Percentiles rank a stretch among this genome's conserved stretches.
Evolutionary conservation across 1,140 invertebrate genomes (phyloP).

Genomic region (Radopholus similis): DNA sequence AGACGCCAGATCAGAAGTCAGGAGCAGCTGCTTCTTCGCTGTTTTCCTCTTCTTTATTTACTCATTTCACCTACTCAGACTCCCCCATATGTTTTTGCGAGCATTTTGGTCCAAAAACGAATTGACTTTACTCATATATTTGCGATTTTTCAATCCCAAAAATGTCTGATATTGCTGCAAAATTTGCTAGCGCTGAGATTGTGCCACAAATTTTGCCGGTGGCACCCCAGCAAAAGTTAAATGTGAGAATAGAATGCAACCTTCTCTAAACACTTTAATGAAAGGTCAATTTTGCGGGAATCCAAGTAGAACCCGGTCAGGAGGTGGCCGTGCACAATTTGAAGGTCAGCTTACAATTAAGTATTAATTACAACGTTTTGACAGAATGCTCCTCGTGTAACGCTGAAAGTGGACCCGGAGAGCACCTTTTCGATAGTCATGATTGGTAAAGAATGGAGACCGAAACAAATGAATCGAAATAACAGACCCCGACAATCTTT

Average conservation of each 20-base stretch:
- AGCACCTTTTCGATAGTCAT: constrained; percentile 55
- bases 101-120: too few species aligned
- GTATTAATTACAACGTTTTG: neutral
- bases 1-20: too few species aligned
- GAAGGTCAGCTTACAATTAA: constrained; percentile 23
- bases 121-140: constrained; percentile 2
- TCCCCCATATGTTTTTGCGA: too few species aligned
- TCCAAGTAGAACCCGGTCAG: constrained; percentile 51
- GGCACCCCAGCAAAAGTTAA: constrained; percentile 46
- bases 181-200: constrained; percentile 51
- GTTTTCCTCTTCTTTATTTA: too few species aligned
- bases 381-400: constrained; percentile 55
- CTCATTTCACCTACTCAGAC: too few species aligned
- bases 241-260: constrained; percentile 39
- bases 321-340: constrained; percentile 51
- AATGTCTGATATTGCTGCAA: constrained; percentile 52
- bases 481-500: constrained; percentile 57
- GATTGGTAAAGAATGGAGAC: too few species aligned
- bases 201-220: constrained; percentile 51
- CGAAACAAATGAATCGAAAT: constrained; percentile 22
- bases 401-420: constrained; percentile 57
- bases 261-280: constrained; percentile 14
- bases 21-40: too few species aligned
- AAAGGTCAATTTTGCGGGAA: constrained; percentile 57
- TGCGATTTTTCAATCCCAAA: too few species aligned